Evolutionary conservation across 2,888 invertebrate species (phyloP).

Genomic region (Chymomyza fuscimana): DNA sequence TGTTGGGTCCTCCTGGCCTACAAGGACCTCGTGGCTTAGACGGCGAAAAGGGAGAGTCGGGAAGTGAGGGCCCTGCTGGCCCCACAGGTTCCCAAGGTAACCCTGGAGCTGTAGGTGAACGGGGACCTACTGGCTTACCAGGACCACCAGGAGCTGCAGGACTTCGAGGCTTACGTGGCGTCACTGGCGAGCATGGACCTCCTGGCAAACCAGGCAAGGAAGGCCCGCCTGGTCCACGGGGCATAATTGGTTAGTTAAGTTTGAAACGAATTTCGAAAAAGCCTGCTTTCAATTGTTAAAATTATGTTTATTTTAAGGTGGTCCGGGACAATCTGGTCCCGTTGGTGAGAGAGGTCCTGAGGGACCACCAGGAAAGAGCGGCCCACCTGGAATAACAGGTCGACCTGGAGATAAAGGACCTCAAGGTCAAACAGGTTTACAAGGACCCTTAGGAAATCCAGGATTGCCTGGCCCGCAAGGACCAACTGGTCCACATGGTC

Average conservation of each 20-base stretch:
- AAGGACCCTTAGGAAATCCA: conserved; percentile 65
- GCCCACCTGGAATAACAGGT: conserved; percentile 86
- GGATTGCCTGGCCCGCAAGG: conserved; percentile 69
- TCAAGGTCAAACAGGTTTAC: conserved; percentile 80
- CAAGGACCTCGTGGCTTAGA: conserved; percentile 1
- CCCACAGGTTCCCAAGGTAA: conserved; percentile 80
- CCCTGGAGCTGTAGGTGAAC: conserved; percentile 82
- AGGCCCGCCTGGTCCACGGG: conserved; percentile 84
- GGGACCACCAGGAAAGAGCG: conserved; percentile 84
- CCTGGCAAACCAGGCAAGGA: conserved; percentile 82
- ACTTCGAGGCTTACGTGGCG: conserved; percentile 86
- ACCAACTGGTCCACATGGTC: conserved; percentile 72
- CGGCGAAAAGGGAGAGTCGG: conserved; percentile 85
- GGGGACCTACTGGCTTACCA: conserved; percentile 66
- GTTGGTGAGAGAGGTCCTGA: conserved; percentile 83
- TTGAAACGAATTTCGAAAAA: background rate
- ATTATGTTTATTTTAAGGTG: conserved; percentile 4
- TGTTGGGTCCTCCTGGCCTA: conserved; percentile 82
- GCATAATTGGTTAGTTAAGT: conserved; percentile 35
- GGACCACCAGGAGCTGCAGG: conserved; percentile 81
- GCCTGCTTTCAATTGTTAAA: background rate
- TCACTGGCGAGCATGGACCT: conserved; percentile 83
- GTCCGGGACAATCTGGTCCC: conserved; percentile 82
- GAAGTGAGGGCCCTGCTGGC: conserved; percentile 85
- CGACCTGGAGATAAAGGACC: conserved; percentile 89